Base-by-base conservation (phyloP, 1,140 invertebrate species). In the Trachymyrmex septentrionalis region DNA sequence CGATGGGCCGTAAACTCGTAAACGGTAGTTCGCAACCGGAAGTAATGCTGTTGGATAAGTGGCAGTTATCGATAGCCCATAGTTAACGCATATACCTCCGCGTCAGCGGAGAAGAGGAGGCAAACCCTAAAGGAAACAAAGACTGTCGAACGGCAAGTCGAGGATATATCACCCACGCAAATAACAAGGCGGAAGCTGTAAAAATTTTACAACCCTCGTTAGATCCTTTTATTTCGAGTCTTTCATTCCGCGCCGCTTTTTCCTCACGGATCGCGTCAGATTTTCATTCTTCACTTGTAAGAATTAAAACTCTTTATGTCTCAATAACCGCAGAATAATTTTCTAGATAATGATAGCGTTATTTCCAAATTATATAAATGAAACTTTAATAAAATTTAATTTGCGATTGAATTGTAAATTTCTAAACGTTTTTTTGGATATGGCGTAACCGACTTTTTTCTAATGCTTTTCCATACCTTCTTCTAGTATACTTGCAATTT, bases 11-110 rank as follows among this genome's bases (percentile, higher is more conserved):
- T 93, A 91, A 94, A 93, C 86, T 93, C 87, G 88, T 94, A 93
- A 94, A 94, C 91, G 90, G 88, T 91, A 88, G 88, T 91, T 93
- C 88, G 90, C 87, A 93, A 94, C 92, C 93, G 93, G 94, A 94
- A 94, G 93, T 94, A 93, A 93, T 92, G 93, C 85, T 89, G 88
- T 84, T 77, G 82, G 90, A 63, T 93, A 93, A 94, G 90, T 93
- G 92, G 92, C 88, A 89, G 92, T 93, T 93, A 93, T 92, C 93
- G 92, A 94, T 94, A 92, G 90, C 88, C 88, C 87, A 86, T 90
- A 91, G 92, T 93, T 93, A 94, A 89, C 57, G 12, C 38, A 57
- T 38, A 44, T 71, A 72, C 44, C 80, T 30, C 6, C n/a, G 53
- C 48, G 50, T 27, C 61, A 48, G 34, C 16, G 16, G 9, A 67